Conservation (phyloP, 2,113 vertebrate species). For the Uria lomvia region DNA sequence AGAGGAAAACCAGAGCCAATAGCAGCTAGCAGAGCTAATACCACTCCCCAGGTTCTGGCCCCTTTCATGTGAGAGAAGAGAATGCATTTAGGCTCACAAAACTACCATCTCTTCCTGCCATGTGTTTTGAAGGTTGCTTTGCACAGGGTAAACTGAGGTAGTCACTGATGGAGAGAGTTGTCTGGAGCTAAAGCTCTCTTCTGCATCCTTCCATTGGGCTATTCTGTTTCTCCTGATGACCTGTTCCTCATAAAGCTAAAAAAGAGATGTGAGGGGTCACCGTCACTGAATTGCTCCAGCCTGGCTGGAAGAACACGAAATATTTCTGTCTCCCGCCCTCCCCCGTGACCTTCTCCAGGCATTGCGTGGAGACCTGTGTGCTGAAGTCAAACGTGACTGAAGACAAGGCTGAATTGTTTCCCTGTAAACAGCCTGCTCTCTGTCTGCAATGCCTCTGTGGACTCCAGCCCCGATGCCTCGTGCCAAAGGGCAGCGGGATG, state of each 20-base stretch:
- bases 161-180: neutral
- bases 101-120: neutral
- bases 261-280: neutral
- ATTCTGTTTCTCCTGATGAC: neutral
- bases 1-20: neutral
- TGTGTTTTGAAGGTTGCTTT: neutral
- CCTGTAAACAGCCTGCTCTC: neutral
- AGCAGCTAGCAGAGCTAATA: neutral
- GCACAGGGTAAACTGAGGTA: neutral
- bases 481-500: neutral
- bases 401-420: constrained; percentile 23
- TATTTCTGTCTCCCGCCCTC: neutral
- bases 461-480: neutral
- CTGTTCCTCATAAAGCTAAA: neutral
- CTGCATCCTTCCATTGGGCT: neutral
- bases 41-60: neutral
- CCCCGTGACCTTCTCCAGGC: neutral
- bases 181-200: neutral
- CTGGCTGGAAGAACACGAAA: neutral
- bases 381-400: neutral
- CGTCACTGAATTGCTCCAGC: neutral
- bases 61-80: accelerated
- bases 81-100: neutral
- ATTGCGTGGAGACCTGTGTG: neutral
- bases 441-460: neutral